These are phyloP conservation scores for Hoplodrina ambigua DNA, from an alignment of 2,888 invertebrate genomes.

Conservation along the genomic window DNA sequence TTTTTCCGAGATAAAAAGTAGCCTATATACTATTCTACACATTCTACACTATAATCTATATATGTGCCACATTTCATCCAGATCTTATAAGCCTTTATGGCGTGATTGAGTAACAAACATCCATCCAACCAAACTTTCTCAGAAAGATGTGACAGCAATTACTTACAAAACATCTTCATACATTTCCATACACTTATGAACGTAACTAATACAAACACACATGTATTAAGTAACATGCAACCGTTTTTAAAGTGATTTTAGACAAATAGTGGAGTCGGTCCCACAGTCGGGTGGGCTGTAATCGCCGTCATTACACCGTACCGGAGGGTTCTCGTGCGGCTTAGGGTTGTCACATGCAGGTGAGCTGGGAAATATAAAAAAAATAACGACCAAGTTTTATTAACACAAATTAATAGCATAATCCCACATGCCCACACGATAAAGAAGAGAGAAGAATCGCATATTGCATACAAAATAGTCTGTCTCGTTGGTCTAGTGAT, in stretches of 20 bases:
- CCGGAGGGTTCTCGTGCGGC: conserved; percentile 76
- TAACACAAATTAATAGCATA: not conserved
- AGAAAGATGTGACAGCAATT: conserved; percentile 17
- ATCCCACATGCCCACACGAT: too few species aligned
- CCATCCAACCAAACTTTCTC: too few species aligned
- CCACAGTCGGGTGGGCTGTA: conserved; percentile 78
- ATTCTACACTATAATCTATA: too few species aligned
- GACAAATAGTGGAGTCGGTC: conserved; percentile 66
- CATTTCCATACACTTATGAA: conserved; percentile 31
- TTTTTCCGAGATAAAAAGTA: too few species aligned
- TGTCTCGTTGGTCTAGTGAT: too few species aligned
- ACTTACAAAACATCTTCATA: conserved; percentile 4
- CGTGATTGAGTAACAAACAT: too few species aligned
- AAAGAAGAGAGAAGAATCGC: too few species aligned
- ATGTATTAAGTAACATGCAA: conserved; percentile 49
- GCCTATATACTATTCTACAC: too few species aligned
- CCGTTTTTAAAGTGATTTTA: conserved; percentile 61
- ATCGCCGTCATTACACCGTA: conserved; percentile 74
- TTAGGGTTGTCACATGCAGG: conserved; percentile 61
- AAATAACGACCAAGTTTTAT: not conserved
- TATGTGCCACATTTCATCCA: too few species aligned
- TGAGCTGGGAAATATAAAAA: too few species aligned
- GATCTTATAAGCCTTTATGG: too few species aligned
- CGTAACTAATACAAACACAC: conserved; percentile 41
- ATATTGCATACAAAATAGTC: too few species aligned